These are phyloP conservation scores for Crax fasciolata DNA, from an alignment of 2,797 vertebrate species.

Conservation along the genomic window DNA sequence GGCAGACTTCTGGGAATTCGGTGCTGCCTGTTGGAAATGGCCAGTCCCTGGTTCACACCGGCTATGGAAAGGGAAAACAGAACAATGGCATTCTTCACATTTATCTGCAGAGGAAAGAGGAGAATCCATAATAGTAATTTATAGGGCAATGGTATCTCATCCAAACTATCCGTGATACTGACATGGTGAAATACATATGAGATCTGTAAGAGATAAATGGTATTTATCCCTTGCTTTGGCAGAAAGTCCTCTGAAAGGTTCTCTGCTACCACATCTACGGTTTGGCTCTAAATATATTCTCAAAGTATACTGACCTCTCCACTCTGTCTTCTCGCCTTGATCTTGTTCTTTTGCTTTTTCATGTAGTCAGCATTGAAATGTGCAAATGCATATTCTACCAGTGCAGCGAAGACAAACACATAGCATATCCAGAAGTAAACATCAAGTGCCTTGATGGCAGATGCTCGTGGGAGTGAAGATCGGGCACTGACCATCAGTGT, in stretches of 20 bases:
- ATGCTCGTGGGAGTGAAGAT: slow-evolving; percentile 94
- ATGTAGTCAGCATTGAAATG: slow-evolving; percentile 98
- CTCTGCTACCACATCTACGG: not conserved
- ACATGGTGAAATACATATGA: not conserved
- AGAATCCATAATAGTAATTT: not conserved
- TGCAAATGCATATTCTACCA: slow-evolving; percentile 98
- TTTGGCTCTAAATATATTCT: not conserved
- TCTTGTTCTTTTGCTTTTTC: slow-evolving; percentile 94
- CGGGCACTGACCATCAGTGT: slow-evolving; percentile 97
- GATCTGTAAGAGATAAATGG: accelerated
- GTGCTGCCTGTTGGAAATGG: slow-evolving; percentile 88
- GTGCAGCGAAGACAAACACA: slow-evolving; percentile 95
- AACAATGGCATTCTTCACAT: slow-evolving; percentile 96
- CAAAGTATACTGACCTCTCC: slow-evolving; percentile 86
- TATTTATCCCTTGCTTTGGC: not conserved
- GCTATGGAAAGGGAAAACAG: slow-evolving; percentile 95
- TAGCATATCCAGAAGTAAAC: slow-evolving; percentile 99
- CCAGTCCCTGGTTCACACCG: slow-evolving; percentile 92
- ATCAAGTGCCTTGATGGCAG: slow-evolving; percentile 96
- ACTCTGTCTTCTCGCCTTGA: slow-evolving; percentile 88
- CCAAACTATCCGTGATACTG: not conserved
- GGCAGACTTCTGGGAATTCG: slow-evolving; percentile 81
- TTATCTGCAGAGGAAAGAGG: slow-evolving; percentile 84
- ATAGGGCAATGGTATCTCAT: not conserved
- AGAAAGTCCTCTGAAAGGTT: not conserved